Percentiles rank a stretch among this genome's conserved stretches.
phyloP scores from a whole-genome alignment of 2,113 vertebrate genomes.

The Xenopus borealis region DNA sequence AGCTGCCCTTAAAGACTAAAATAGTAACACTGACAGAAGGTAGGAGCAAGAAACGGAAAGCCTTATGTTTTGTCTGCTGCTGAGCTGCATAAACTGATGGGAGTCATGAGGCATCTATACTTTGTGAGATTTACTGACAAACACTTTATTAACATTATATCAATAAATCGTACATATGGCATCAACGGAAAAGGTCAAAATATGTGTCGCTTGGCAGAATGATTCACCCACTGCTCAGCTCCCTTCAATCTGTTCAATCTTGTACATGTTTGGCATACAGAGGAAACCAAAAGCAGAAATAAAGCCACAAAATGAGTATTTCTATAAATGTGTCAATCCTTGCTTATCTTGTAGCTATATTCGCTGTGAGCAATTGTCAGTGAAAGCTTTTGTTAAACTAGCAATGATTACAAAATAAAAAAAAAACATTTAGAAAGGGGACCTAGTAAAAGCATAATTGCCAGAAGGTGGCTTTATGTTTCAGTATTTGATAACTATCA shows the following conservation, averaged over 20 bases:
- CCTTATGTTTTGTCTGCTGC: conserved; percentile 24
- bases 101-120: conserved; percentile 15
- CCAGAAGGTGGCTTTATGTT: too few species aligned
- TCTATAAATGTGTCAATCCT: background rate
- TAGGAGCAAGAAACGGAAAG: conserved; percentile 21
- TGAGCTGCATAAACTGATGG: conserved; percentile 7
- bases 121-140: conserved; percentile 5
- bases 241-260: conserved; percentile 10
- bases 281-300: conserved; percentile 2
- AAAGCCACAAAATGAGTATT: background rate
- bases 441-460: too few species aligned
- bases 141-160: conserved; percentile 23
- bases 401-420: too few species aligned
- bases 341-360: too few species aligned
- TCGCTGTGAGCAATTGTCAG: too few species aligned
- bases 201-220: background rate
- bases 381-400: too few species aligned
- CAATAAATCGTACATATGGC: conserved; percentile 11
- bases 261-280: conserved; percentile 1
- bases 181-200: conserved; percentile 23
- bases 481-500: too few species aligned
- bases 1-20: background rate
- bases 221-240: conserved; percentile 11
- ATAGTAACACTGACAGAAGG: background rate
- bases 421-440: too few species aligned